A percentile compares a stretch with the other conserved stretches of the same genome.
Evolutionary conservation across 2,797 vertebrate genomes (phyloP).

Genomic region (Onychomys arenicola): DNA sequence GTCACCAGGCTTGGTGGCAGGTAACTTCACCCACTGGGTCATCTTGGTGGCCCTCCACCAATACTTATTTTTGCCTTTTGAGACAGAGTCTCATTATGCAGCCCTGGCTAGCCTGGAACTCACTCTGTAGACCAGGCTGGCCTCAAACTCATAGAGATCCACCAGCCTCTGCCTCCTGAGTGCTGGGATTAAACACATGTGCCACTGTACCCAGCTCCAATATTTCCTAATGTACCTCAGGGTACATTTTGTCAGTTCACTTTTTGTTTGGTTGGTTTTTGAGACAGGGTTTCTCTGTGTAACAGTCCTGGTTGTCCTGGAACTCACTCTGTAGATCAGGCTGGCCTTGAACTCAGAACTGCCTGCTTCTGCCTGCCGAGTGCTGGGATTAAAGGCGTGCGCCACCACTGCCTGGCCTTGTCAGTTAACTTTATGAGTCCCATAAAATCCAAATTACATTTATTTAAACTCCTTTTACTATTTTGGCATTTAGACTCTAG

Average conservation of each 20-base stretch:
- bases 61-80: neutral
- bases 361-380: too few relatives aligned
- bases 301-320: too few relatives aligned
- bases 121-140: neutral
- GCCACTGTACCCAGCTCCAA: neutral
- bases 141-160: neutral
- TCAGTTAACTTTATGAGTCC: slow-evolving; percentile 84
- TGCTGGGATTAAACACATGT: neutral
- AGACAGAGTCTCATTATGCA: neutral
- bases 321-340: too few relatives aligned
- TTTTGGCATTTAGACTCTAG: slow-evolving; percentile 81
- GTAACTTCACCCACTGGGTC: too few relatives aligned
- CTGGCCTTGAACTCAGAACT: too few relatives aligned
- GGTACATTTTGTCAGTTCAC: slow-evolving; percentile 84
- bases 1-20: neutral
- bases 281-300: too few relatives aligned
- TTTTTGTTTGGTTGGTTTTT: slow-evolving; percentile 59
- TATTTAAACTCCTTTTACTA: slow-evolving; percentile 87
- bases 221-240: slow-evolving; percentile 78
- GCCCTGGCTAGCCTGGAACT: neutral
- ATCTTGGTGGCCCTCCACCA: neutral
- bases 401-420: too few relatives aligned
- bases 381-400: too few relatives aligned
- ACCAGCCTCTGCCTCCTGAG: neutral
- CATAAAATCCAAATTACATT: slow-evolving; percentile 79